These are phyloP conservation scores for Hedychridium roseum DNA, from an alignment of 2,888 invertebrate species.

Conservation along the genomic window DNA sequence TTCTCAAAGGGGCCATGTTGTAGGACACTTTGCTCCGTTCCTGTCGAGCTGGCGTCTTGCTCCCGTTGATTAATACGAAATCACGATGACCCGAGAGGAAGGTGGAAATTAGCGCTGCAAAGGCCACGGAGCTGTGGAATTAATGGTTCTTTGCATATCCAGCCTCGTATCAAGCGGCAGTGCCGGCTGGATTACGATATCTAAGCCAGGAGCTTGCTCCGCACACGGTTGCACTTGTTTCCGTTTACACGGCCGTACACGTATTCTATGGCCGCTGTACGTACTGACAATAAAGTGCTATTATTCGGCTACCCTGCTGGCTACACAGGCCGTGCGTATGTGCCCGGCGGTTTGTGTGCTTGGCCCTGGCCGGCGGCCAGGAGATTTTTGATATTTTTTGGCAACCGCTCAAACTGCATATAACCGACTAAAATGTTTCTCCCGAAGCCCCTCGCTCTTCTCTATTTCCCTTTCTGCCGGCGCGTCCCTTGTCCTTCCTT, in stretches of 20 bases:
- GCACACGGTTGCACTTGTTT: constrained; percentile 11
- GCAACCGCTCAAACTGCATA: constrained; percentile 51
- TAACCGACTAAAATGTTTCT: constrained; percentile 56
- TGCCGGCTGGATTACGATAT: constrained; percentile 21
- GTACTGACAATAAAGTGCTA: constrained; percentile 51
- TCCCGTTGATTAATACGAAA: too few species aligned
- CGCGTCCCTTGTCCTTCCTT: constrained; percentile 9
- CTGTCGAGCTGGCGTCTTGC: too few species aligned
- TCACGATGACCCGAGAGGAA: too few species aligned
- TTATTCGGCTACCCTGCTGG: constrained; percentile 45
- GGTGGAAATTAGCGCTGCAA: too few species aligned
- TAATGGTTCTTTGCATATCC: too few species aligned
- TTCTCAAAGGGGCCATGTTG: too few species aligned
- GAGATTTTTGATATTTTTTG: constrained; percentile 60
- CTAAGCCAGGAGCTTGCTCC: constrained; percentile 20
- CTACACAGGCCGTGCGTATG: constrained; percentile 38
- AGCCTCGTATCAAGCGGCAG: too few species aligned
- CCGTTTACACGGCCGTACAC: constrained; percentile 15
- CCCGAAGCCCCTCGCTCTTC: too few species aligned
- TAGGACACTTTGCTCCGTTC: too few species aligned
- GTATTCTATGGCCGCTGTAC: constrained; percentile 23
- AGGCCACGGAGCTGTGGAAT: too few species aligned
- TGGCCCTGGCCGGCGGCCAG: constrained; percentile 47
- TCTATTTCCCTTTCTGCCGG: constrained; percentile 14
- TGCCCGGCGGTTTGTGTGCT: constrained; percentile 45